These are phyloP conservation scores for Holacanthus passer DNA, from an alignment of 2,113 vertebrate genomes.

Conservation along the genomic window DNA sequence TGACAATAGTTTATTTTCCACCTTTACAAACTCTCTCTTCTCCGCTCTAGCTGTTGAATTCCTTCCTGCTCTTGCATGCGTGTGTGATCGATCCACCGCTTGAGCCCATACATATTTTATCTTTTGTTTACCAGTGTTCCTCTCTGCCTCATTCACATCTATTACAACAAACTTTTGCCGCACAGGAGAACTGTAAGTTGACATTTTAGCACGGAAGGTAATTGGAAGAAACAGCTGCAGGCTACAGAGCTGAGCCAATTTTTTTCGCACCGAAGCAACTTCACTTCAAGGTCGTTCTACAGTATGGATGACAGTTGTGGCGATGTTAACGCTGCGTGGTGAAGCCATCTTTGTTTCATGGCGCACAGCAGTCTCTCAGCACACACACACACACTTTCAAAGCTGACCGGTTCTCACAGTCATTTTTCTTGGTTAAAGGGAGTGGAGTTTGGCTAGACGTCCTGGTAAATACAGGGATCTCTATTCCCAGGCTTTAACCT, in stretches of 20 bases:
- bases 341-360: not conserved
- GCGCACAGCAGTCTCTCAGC: not conserved
- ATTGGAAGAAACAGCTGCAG: conserved; percentile 19
- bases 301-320: not conserved
- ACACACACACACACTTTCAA: not conserved
- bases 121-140: not conserved
- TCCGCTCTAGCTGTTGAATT: not conserved
- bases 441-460: conserved; percentile 1
- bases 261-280: conserved; percentile 4
- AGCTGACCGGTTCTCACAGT: not conserved
- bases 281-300: conserved; percentile 11
- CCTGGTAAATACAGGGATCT: conserved; percentile 18
- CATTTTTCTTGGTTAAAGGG: not conserved
- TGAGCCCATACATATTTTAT: conserved; percentile 10
- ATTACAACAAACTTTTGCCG: conserved; percentile 2
- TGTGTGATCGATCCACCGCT: not conserved
- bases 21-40: not conserved
- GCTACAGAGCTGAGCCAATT: conserved; percentile 17
- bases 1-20: not conserved
- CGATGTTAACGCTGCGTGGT: not conserved
- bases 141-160: conserved; percentile 5
- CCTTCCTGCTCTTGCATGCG: not conserved
- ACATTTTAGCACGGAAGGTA: conserved; percentile 6
- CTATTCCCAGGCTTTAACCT: not conserved
- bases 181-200: conserved; percentile 1